These are phyloP conservation scores for Drosophila nr. perissopoda DNA, from an alignment of 2,888 invertebrate species.

Conservation along the genomic window DNA sequence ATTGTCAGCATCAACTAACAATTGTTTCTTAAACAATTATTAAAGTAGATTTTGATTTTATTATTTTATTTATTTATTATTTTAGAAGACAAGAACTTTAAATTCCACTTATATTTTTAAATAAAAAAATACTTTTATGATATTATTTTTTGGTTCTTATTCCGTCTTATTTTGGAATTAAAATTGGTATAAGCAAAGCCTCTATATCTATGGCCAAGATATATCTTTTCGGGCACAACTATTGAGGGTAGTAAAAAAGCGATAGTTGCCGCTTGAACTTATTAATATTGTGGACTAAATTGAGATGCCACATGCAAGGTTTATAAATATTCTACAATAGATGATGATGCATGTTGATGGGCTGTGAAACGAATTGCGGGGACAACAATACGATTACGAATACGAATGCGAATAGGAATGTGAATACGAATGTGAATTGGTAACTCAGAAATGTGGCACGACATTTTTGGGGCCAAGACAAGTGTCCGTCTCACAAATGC, in stretches of 20 bases:
- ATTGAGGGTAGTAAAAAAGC: background rate
- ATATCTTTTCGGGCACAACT: background rate
- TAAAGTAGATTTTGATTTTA: background rate
- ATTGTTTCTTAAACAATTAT: background rate
- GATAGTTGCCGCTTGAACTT: conserved; percentile 4
- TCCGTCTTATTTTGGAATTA: background rate
- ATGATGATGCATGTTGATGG: conserved; percentile 49
- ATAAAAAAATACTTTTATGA: background rate
- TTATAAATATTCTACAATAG: conserved; percentile 46
- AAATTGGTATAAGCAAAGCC: background rate
- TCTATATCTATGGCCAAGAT: background rate
- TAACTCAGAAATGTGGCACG: conserved; percentile 41
- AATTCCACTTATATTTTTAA: too few relatives aligned
- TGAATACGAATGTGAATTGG: conserved; percentile 44
- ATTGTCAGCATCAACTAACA: background rate
- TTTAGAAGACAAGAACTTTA: background rate
- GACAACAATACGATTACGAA: conserved; percentile 51
- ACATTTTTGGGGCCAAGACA: conserved; percentile 10
- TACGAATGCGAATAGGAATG: conserved; percentile 30
- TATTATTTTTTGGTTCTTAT: background rate
- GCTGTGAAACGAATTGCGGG: conserved; percentile 43
- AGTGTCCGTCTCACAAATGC: conserved; percentile 25
- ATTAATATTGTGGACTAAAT: conserved; percentile 6
- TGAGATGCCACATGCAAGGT: conserved; percentile 31
- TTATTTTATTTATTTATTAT: too few relatives aligned